Percentiles rank a stretch among this genome's conserved stretches.
Evolutionary conservation across 2,797 vertebrate genomes (phyloP).

Genomic region (Mareca strepera): DNA sequence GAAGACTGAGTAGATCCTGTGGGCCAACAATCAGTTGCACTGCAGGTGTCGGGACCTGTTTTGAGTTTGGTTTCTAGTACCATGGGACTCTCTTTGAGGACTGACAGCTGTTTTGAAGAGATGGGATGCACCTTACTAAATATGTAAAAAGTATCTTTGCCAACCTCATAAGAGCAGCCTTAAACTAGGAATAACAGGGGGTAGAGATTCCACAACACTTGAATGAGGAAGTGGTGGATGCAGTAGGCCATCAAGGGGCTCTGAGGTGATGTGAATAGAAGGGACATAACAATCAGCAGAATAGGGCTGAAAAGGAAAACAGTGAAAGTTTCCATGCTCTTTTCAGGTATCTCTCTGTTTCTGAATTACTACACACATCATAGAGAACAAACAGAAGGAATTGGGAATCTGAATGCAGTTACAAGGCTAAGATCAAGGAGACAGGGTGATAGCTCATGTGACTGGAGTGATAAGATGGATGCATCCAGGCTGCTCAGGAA

Average conservation of each 20-base stretch:
- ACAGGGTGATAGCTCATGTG: not conserved
- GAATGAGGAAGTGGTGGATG: not conserved
- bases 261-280: not conserved
- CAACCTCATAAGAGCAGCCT: not conserved
- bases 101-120: not conserved
- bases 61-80: not conserved
- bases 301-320: not conserved
- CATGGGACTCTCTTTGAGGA: not conserved
- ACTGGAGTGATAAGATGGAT: not conserved
- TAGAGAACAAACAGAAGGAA: not conserved
- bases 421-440: not conserved
- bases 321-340: not conserved
- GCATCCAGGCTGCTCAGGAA: not conserved
- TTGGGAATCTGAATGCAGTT: not conserved
- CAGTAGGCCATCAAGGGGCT: not conserved
- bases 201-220: not conserved
- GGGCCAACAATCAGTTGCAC: not conserved
- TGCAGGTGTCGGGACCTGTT: not conserved
- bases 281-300: not conserved
- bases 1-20: not conserved
- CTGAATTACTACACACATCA: not conserved
- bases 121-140: not conserved
- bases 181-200: not conserved
- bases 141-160: not conserved
- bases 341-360: not conserved